Evolutionary conservation across 2,888 invertebrate genomes (phyloP).

Genomic region (Desoria tigrina): DNA sequence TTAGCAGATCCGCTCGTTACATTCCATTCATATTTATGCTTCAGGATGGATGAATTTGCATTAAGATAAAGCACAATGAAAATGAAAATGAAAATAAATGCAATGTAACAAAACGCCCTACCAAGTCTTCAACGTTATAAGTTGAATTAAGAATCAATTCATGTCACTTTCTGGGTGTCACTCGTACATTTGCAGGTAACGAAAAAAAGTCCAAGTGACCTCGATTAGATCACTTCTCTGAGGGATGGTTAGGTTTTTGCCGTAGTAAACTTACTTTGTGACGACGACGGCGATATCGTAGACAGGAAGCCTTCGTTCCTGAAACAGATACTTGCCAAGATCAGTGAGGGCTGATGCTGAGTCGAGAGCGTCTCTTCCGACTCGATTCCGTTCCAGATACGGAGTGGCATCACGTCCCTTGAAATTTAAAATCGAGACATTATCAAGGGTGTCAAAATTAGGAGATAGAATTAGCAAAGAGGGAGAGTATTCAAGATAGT

Average conservation of each 20-base stretch:
- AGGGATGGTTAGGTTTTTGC: background rate
- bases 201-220: background rate
- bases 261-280: constrained; percentile 76
- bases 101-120: too few relatives aligned
- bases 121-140: too few relatives aligned
- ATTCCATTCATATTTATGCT: too few relatives aligned
- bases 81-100: too few relatives aligned
- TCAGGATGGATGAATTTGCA: too few relatives aligned
- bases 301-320: constrained; percentile 88
- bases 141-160: too few relatives aligned
- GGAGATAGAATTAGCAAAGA: too few relatives aligned
- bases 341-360: constrained; percentile 92
- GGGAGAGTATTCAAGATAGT: too few relatives aligned
- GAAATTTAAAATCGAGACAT: constrained; percentile 48
- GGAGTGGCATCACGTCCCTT: constrained; percentile 93
- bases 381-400: constrained; percentile 88
- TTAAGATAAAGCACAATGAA: too few relatives aligned
- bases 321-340: constrained; percentile 95
- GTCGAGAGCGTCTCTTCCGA: constrained; percentile 90
- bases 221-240: background rate
- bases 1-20: too few relatives aligned
- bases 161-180: too few relatives aligned
- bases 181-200: background rate
- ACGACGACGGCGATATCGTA: constrained; percentile 95
- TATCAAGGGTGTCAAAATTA: too few relatives aligned